Conservation (phyloP, 1,140 invertebrate species). For the Bombus waltoni region DNA sequence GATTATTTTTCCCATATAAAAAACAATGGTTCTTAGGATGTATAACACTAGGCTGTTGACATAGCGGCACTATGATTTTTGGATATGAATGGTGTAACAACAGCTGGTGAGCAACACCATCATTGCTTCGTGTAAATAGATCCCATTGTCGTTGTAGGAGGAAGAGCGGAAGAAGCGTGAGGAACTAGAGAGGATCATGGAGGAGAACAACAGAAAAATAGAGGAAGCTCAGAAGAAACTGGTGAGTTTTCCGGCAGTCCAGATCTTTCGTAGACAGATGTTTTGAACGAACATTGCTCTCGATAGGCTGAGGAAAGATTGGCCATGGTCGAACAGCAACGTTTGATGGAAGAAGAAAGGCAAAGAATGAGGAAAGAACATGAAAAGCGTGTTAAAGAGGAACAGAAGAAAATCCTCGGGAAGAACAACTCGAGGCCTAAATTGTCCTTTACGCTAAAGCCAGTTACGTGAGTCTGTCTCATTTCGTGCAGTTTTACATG, state of each 20-base stretch:
- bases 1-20: constrained; percentile 66
- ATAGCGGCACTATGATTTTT: constrained; percentile 77
- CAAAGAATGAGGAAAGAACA: constrained; percentile 96
- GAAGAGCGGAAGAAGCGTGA: constrained; percentile 97
- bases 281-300: not conserved
- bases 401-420: constrained; percentile 98
- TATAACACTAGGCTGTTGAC: constrained; percentile 76
- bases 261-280: not conserved
- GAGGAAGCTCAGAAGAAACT: constrained; percentile 98
- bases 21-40: constrained; percentile 76
- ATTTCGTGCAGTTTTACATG: constrained; percentile 78
- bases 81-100: constrained; percentile 76
- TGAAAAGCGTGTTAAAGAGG: constrained; percentile 95
- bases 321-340: constrained; percentile 97
- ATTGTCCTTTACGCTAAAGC: constrained; percentile 95
- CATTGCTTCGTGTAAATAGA: constrained; percentile 78
- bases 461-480: constrained; percentile 86
- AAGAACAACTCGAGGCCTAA: constrained; percentile 98
- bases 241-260: constrained; percentile 84
- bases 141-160: constrained; percentile 88
- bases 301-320: constrained; percentile 96
- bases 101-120: constrained; percentile 75
- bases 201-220: constrained; percentile 98
- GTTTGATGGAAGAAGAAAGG: constrained; percentile 97
- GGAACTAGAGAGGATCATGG: constrained; percentile 97